Conservation (phyloP, 2,113 vertebrate species). For the Onychorhynchus coronatus region DNA sequence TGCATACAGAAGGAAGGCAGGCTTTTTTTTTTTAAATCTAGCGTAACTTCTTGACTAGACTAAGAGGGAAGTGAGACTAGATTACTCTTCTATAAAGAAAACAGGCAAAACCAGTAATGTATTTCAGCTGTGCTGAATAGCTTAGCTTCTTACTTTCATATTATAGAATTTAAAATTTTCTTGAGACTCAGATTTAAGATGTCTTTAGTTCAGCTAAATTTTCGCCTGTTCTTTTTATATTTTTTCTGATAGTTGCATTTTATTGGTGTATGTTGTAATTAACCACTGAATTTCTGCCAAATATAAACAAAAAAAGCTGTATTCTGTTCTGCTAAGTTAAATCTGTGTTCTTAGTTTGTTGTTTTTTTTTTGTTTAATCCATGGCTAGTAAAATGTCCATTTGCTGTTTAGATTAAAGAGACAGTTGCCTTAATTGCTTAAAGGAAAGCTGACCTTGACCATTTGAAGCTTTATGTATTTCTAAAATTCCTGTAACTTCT, state of each 20-base stretch:
- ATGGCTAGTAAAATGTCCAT: background rate
- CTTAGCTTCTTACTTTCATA: background rate
- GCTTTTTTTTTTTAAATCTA: background rate
- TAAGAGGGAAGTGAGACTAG: background rate
- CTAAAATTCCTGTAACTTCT: slow-evolving; percentile 20
- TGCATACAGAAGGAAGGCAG: background rate
- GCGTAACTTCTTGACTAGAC: background rate
- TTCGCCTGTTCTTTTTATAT: background rate
- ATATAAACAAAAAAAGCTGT: background rate
- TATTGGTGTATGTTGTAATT: background rate
- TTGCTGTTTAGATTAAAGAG: background rate
- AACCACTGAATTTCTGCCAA: background rate
- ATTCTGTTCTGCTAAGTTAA: background rate
- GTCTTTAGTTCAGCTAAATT: background rate
- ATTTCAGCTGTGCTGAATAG: background rate
- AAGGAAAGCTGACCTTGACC: background rate
- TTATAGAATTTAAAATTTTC: background rate
- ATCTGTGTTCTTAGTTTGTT: background rate
- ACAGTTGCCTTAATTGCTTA: slow-evolving; percentile 42
- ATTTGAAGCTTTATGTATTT: slow-evolving; percentile 11
- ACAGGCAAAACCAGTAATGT: background rate
- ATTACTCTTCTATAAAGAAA: background rate
- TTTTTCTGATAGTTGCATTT: background rate
- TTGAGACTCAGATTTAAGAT: background rate
- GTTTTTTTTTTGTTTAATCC: background rate